Base-by-base conservation (phyloP, 2,888 invertebrate species). In the Lampropteryx suffumata region DNA sequence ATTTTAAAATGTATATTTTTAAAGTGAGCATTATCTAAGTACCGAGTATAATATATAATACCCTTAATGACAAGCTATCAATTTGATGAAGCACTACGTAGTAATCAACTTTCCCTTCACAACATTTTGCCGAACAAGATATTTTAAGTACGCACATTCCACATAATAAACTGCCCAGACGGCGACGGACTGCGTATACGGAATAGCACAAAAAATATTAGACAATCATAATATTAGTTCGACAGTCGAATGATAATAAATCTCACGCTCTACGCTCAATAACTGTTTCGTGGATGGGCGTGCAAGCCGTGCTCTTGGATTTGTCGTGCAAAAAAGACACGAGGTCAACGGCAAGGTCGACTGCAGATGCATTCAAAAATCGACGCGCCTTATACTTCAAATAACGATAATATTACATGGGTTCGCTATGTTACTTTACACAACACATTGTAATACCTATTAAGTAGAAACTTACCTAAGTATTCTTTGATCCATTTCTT, bases 401-500 rank as follows among this genome's bases (percentile, higher is more conserved):
- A 34, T 47, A 35, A 35, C 27, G 13, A 24, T 24, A 7, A 24
- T 7, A 6, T 7, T 7, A 7, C 5, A 7, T 7, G 24, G 24
- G 24, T 7, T 24, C 1, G 24, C 24, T 24, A n/a, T n/a, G 7
- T 7, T 24, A 24, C 7, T 17, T 17, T 17, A 17, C 3, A 6
- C 24, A 5, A 4, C 3, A 24, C 6, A 24, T 24, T 24, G 24
- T 24, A 7, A 24, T n/a, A n/a, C n/a, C n/a, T n/a, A n/a, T n/a
- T n/a, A 21, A 21, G 21, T 28, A 42, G 36, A 34, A 50, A 83
- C 92, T 92, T 81, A 87, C 92, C 92, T 65, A 93, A 82, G 76
- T 93, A 94, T 73, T 93, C 93, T 67, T 91, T 92, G 61, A 94
- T 94, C 94, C 94, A 94, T 78, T 94, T 94, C 88, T 94, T 94